A percentile compares a stretch with the other conserved stretches of the same genome.
Conservation (phyloP, 2,888 invertebrate species). For the Siphonodentalium dalli region DNA sequence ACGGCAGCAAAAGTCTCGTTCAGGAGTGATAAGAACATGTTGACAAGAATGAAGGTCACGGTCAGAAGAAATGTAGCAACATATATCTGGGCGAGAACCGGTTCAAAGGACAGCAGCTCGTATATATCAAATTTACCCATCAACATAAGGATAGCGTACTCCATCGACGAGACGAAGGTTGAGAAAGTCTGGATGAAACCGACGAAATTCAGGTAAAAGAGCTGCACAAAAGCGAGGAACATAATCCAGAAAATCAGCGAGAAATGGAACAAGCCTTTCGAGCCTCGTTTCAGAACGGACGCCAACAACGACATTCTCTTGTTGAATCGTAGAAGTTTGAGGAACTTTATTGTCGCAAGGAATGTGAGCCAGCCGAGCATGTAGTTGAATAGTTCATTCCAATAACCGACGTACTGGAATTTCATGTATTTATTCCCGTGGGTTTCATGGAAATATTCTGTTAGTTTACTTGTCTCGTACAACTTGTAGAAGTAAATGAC, state of each 20-base stretch:
- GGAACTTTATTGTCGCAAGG: constrained; percentile 67
- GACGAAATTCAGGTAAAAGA: constrained; percentile 61
- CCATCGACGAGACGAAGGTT: constrained; percentile 42
- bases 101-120: constrained; percentile 52
- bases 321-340: constrained; percentile 68
- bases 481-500: constrained; percentile 60
- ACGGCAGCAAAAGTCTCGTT: constrained; percentile 61
- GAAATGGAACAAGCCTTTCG: constrained; percentile 57
- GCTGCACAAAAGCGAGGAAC: constrained; percentile 62
- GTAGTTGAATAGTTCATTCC: constrained; percentile 67
- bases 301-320: constrained; percentile 60
- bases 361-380: constrained; percentile 68
- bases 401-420: constrained; percentile 65
- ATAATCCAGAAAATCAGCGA: constrained; percentile 61
- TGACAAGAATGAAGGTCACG: constrained; percentile 62
- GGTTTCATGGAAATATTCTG: constrained; percentile 63
- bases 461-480: constrained; percentile 56
- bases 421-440: constrained; percentile 63
- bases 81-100: constrained; percentile 51
- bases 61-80: constrained; percentile 58
- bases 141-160: constrained; percentile 62
- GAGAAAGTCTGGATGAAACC: constrained; percentile 41
- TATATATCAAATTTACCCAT: constrained; percentile 64
- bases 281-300: constrained; percentile 51
- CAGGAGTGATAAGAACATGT: constrained; percentile 65